A percentile compares a stretch with the other conserved stretches of the same genome.
These are phyloP conservation scores for Luehdorfia chinensis DNA, from an alignment of 1,140 invertebrate genomes.

Conservation along the genomic window DNA sequence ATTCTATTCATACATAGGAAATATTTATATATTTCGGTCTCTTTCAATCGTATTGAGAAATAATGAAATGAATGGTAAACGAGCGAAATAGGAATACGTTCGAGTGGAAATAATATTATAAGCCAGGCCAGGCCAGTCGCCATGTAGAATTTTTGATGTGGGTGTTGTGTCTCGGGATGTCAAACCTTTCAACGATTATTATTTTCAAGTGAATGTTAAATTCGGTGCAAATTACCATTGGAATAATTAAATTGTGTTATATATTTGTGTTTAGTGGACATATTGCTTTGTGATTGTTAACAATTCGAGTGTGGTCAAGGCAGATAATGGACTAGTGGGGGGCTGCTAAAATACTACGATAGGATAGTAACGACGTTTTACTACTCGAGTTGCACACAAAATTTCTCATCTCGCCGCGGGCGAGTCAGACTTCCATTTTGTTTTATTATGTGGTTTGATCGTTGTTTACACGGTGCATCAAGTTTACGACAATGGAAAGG, in stretches of 20 bases:
- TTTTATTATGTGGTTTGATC: constrained; percentile 69
- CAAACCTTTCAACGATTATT: constrained; percentile 75
- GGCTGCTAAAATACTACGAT: constrained; percentile 76
- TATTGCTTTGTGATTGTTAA: constrained; percentile 59
- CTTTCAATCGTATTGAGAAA: constrained; percentile 66
- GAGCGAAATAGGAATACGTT: constrained; percentile 73
- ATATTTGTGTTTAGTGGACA: constrained; percentile 39
- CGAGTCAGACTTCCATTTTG: constrained; percentile 74
- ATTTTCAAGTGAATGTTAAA: constrained; percentile 72
- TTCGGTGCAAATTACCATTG: constrained; percentile 55
- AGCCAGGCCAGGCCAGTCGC: constrained; percentile 69
- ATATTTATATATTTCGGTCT: constrained; percentile 71
- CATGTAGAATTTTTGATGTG: constrained; percentile 77
- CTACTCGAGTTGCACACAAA: constrained; percentile 67
- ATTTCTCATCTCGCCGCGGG: constrained; percentile 64
- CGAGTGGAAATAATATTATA: constrained; percentile 75
- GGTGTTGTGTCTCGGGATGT: constrained; percentile 75
- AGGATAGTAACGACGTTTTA: constrained; percentile 77
- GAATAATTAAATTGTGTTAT: constrained; percentile 42
- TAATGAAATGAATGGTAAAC: constrained; percentile 75
- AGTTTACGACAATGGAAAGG: constrained; percentile 69
- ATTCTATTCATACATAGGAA: constrained; percentile 74
- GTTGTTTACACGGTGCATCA: constrained; percentile 70
- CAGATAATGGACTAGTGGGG: constrained; percentile 72
- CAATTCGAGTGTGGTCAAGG: constrained; percentile 57